phyloP scores from a whole-genome alignment of 92 coral and sea anemone species.

The Galaxea fascicularis region DNA sequence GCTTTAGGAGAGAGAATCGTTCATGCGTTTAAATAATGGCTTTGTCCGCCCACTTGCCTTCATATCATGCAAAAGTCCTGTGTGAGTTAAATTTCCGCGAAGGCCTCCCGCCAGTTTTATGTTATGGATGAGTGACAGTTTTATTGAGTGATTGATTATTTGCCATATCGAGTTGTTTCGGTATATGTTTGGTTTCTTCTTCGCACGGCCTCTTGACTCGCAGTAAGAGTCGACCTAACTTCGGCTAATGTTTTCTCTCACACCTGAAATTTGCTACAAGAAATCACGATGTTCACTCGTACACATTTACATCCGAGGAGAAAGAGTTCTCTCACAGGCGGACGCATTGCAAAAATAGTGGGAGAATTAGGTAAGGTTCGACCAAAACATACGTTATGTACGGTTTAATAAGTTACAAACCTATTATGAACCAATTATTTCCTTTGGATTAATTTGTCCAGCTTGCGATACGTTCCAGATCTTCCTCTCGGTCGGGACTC shows the following conservation, averaged over 20 bases:
- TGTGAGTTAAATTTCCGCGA: slow-evolving; percentile 13
- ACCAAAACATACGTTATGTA: not conserved
- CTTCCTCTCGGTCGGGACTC: no score
- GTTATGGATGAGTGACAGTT: slow-evolving; percentile 23
- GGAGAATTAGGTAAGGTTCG: slow-evolving; percentile 27
- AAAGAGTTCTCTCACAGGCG: slow-evolving; percentile 27
- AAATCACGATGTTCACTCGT: slow-evolving; percentile 27
- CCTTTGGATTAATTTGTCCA: no score
- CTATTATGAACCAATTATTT: no score
- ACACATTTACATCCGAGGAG: slow-evolving; percentile 11
- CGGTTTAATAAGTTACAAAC: no score
- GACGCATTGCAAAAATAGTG: slow-evolving; percentile 22
- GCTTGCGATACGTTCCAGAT: no score
- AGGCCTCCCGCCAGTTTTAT: slow-evolving; percentile 16
- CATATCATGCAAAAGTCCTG: not conserved
- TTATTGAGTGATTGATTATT: not conserved
- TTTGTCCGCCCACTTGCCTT: not conserved
- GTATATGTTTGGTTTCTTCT: not conserved
- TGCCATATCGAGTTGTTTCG: not conserved
- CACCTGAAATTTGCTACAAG: not conserved
- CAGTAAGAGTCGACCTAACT: not conserved
- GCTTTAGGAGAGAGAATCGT: not conserved
- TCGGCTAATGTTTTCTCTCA: not conserved
- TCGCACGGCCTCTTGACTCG: not conserved
- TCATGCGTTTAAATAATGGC: not conserved